Percentiles rank a stretch among this genome's conserved stretches.
Evolutionary conservation across 2,888 invertebrate species (phyloP).

Genomic region (Calameuta idolon): DNA sequence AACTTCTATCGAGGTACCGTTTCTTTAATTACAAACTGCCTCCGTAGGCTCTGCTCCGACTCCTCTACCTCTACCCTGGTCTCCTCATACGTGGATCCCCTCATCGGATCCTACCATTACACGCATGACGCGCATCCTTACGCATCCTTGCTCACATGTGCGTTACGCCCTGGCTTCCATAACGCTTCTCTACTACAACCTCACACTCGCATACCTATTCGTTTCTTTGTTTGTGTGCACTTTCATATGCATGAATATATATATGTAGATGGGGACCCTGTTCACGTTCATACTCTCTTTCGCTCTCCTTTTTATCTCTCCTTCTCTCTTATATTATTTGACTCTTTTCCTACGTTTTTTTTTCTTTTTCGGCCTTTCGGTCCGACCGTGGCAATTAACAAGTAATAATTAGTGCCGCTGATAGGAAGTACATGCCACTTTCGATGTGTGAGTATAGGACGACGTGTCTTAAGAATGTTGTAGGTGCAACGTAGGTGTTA

Average conservation of each 20-base stretch:
- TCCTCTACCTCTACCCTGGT: constrained; percentile 2
- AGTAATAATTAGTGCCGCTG: constrained; percentile 44
- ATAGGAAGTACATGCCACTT: constrained; percentile 34
- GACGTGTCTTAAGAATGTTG: neutral
- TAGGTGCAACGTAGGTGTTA: neutral
- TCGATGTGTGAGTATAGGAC: neutral
- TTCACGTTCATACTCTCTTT: neutral
- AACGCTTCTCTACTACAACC: neutral
- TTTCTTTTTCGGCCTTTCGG: constrained; percentile 13
- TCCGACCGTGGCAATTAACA: constrained; percentile 41
- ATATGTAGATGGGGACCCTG: neutral
- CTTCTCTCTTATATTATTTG: constrained; percentile 7
- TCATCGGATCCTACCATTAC: constrained; percentile 3
- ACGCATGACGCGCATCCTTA: constrained; percentile 10
- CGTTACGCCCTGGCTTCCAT: neutral
- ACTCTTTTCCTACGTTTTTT: constrained; percentile 11
- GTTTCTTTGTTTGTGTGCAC: neutral
- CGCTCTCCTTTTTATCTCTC: neutral
- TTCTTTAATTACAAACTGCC: constrained; percentile 53
- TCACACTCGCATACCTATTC: neutral
- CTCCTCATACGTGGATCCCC: constrained; percentile 17
- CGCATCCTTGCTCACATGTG: neutral
- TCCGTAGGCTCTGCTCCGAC: constrained; percentile 24
- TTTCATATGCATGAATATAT: neutral
- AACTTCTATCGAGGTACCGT: constrained; percentile 44